These are phyloP conservation scores for Scomberomorus guttatus DNA, from an alignment of 2,797 vertebrate species.

Conservation along the genomic window DNA sequence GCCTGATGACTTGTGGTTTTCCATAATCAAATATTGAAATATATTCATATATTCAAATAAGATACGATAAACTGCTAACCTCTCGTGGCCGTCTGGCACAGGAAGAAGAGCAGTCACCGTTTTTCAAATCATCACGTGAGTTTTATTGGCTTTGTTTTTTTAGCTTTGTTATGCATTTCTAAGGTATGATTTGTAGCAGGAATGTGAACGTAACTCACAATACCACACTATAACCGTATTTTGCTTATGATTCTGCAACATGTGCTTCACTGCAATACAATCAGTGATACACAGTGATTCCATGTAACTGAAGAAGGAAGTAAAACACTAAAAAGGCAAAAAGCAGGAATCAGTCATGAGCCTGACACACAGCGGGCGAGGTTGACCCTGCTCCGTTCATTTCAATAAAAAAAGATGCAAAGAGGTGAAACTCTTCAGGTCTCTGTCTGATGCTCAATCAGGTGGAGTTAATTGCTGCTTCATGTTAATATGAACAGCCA, in stretches of 20 bases:
- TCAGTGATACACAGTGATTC: background rate
- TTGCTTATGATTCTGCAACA: background rate
- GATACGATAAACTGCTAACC: constrained; percentile 8
- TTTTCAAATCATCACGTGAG: background rate
- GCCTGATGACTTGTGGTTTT: constrained; percentile 21
- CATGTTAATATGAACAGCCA: background rate
- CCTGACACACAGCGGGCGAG: background rate
- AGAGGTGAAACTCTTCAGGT: background rate
- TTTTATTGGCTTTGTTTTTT: background rate
- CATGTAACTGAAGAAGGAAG: background rate
- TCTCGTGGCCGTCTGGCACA: constrained; percentile 7
- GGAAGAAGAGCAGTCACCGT: background rate
- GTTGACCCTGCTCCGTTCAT: background rate
- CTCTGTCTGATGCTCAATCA: background rate
- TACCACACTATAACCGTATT: background rate
- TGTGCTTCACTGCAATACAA: background rate
- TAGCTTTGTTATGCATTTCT: background rate
- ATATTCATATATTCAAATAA: constrained; percentile 37
- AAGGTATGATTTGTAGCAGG: background rate
- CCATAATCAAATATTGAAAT: constrained; percentile 38
- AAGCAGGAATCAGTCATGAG: background rate
- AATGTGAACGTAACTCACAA: background rate
- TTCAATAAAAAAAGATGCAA: background rate
- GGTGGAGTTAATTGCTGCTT: background rate
- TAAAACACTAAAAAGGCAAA: background rate